Evolutionary conservation across 2,888 invertebrate genomes (phyloP), one percentile per base, ranked within the genome.

Genomic region (Tachina grossa): DNA sequence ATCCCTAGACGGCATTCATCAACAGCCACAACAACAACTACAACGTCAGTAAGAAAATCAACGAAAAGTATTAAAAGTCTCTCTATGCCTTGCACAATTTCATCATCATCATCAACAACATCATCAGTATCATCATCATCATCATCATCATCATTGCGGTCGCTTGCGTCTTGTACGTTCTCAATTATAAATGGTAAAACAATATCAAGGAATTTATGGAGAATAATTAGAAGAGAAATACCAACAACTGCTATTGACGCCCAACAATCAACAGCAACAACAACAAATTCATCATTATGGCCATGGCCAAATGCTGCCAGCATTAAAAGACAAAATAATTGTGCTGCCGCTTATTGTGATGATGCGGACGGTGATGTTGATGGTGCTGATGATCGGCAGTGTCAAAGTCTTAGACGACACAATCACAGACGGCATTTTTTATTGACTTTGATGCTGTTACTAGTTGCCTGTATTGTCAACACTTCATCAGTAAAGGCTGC

Each of bases 381-480:
- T 47, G 11, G 11, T 45, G 69, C 14, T 14, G 53, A 14, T 55
- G 75, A 75, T 68, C 74, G 47, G 22, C 72, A 39, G 22, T 78
- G 66, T 71, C 82, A 76, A 69, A 76, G 63, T 49, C 61, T 61
- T 76, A 82, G 82, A 75, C 76, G 76, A 55, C 68, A 75, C 76
- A 82, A 41, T 69, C 66, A 69, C 61, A 77, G 82, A 76, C 82
- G 84, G 68, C 78, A 84, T 78, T 76, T 82, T 74, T 77, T 84
- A 78, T 77, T 87, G 19, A 79, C 83, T 84, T 85, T 83, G 68
- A 72, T 86, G 83, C 71, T 87, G 45, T 83, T 88, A 57, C 84
- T 88, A 47, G 75, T 87, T 66, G 86, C 87, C 74, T 88, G 87
- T 39, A 16, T 88, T 78, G 80, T 86, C 84, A 85, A 87, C 80